Percentiles rank a stretch among this genome's conserved stretches.
These are phyloP conservation scores for Acromyrmex heyeri DNA, from an alignment of 1,140 invertebrate species.

Conservation along the genomic window DNA sequence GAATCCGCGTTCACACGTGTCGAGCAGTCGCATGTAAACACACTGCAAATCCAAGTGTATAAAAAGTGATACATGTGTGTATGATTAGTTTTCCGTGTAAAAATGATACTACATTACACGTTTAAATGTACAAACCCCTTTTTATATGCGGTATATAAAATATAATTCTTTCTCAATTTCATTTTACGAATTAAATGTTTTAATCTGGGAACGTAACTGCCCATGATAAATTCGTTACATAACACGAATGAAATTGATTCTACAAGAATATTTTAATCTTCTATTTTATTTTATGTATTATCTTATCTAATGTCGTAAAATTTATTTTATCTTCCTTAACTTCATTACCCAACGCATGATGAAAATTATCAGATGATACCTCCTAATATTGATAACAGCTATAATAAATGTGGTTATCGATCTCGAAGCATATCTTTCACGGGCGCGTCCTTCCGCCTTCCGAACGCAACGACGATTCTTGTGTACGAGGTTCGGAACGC, in stretches of 20 bases:
- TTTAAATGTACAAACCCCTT: too few species aligned
- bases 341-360: not conserved
- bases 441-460: not conserved
- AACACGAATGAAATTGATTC: not conserved
- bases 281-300: not conserved
- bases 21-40: constrained; percentile 61
- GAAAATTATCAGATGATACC: not conserved
- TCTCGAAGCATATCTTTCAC: constrained; percentile 40
- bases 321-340: not conserved
- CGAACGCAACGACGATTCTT: constrained; percentile 1
- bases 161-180: not conserved
- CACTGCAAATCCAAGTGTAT: too few species aligned
- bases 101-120: too few species aligned
- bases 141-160: not conserved
- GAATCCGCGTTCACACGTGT: constrained; percentile 72
- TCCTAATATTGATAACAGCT: not conserved
- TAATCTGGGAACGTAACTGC: not conserved
- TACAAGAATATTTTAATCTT: not conserved
- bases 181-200: constrained; percentile 12
- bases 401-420: not conserved
- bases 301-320: not conserved
- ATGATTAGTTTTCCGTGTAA: too few species aligned
- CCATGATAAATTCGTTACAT: not conserved
- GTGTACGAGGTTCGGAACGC: constrained; percentile 22
- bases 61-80: too few species aligned